phyloP scores from a whole-genome alignment of 2,797 vertebrate genomes.

The Danio tinwini region DNA sequence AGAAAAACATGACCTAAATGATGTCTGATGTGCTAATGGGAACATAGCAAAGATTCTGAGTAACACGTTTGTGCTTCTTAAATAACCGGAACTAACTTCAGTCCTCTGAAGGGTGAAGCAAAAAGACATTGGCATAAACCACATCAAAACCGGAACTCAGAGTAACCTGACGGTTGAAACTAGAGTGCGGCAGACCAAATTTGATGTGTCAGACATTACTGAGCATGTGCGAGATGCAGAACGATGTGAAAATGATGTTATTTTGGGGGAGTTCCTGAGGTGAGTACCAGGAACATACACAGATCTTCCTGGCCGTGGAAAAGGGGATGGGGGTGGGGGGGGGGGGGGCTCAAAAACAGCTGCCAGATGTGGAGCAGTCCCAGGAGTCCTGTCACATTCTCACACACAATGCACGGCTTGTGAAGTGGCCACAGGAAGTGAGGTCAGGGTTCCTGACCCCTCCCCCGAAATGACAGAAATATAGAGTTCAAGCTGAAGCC shows the following conservation, averaged over 20 bases:
- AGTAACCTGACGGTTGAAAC: conserved; percentile 46
- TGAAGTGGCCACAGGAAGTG: conserved; percentile 83
- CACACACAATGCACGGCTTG: conserved; percentile 86
- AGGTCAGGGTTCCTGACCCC: conserved; percentile 81
- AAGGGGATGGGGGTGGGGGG: conserved; percentile 50
- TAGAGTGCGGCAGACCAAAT: conserved; percentile 25
- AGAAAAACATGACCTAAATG: neutral
- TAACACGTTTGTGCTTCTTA: conserved; percentile 7
- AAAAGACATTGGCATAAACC: conserved; percentile 32
- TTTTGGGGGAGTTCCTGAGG: conserved; percentile 62
- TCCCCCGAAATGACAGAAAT: conserved; percentile 70
- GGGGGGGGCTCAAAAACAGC: conserved; percentile 78
- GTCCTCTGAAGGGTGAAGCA: neutral
- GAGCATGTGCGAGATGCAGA: conserved; percentile 12
- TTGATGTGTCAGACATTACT: neutral
- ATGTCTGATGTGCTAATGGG: neutral
- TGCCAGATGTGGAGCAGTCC: conserved; percentile 82
- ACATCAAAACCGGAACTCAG: conserved; percentile 49
- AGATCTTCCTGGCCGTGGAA: conserved; percentile 50
- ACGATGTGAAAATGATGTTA: conserved; percentile 19
- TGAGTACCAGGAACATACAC: conserved; percentile 63
- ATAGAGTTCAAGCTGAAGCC: conserved; percentile 48
- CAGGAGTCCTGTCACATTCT: conserved; percentile 78
- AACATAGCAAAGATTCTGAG: neutral
- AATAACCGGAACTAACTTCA: conserved; percentile 5